phyloP scores from a whole-genome alignment of 2,113 vertebrate genomes.

The Riparia riparia region DNA sequence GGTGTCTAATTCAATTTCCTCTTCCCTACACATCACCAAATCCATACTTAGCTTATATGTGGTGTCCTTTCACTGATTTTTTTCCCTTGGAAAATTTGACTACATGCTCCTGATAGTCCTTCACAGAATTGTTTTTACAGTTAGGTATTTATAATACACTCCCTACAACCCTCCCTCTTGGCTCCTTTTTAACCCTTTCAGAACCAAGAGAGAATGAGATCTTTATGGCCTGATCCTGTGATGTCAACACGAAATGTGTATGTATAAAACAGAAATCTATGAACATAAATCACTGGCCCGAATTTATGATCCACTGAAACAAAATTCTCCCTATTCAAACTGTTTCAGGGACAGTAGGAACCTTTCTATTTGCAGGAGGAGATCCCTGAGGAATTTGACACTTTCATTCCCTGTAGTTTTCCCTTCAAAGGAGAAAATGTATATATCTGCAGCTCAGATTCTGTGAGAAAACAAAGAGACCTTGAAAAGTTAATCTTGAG shows the following conservation, averaged over 20 bases:
- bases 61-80: not conserved
- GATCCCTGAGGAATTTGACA: not conserved
- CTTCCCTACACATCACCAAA: not conserved
- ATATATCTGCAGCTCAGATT: not conserved
- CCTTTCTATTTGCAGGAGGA: not conserved
- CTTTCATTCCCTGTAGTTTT: not conserved
- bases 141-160: not conserved
- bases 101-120: not conserved
- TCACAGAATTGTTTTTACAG: not conserved
- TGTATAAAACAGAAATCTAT: not conserved
- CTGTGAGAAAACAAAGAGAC: not conserved
- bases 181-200: not conserved
- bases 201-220: not conserved
- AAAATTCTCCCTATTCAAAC: not conserved
- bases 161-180: not conserved
- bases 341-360: not conserved
- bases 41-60: not conserved
- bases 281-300: not conserved
- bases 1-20: not conserved
- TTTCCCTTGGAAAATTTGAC: not conserved
- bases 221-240: not conserved
- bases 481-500: not conserved
- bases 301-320: not conserved
- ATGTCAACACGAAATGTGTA: not conserved
- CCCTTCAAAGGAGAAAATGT: not conserved